Base-by-base conservation (phyloP, 2,888 invertebrate genomes). In the Theretra japonica region DNA sequence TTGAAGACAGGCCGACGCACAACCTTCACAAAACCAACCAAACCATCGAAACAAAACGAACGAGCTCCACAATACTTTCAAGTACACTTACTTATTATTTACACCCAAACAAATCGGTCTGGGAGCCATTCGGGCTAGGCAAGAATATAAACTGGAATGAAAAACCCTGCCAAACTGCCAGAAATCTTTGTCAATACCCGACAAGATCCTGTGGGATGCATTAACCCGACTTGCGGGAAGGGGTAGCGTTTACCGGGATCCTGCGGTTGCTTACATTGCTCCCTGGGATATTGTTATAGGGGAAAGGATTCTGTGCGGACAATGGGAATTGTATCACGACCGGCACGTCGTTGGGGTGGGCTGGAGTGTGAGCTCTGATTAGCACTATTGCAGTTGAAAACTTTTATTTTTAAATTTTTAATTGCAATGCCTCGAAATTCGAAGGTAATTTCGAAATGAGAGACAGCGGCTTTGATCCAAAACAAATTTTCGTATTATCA, bases 251-350 rank as follows among this genome's bases (percentile, higher is more conserved):
- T 58, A 65, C 69, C 50, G 68, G 69, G 69, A 72, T 69, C 33
- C 71, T 71, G 62, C 72, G 30, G 69, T 69, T 53, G 68, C 50
- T 23, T 72, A 72, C 69, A 72, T 69, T 50, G 68, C 48, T 72
- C 72, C 72, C 72, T 60, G 50, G 72, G 72, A 60, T 62, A 69
- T 69, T 72, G 69, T 72, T 69, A 72, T 21, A 33, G 68, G 30
- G 69, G 50, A 59, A 69, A 72, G 69, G 69, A 60, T 69, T 72
- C 48, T 53, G 59, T 69, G 48, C 50, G 58, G 69, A 70, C 28
- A 62, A 62, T 70, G 58, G 58, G 33, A 58, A 58, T 70, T 65
- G 23, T 65, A 56, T 56, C 28, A 11, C 50, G 28, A 15, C 28
- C 11, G 28, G n/a, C 25, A 60, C 28, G 19, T 60, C 25, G 28